Evolutionary conservation across 2,888 invertebrate genomes (phyloP).

Genomic region (Acleris emargana): DNA sequence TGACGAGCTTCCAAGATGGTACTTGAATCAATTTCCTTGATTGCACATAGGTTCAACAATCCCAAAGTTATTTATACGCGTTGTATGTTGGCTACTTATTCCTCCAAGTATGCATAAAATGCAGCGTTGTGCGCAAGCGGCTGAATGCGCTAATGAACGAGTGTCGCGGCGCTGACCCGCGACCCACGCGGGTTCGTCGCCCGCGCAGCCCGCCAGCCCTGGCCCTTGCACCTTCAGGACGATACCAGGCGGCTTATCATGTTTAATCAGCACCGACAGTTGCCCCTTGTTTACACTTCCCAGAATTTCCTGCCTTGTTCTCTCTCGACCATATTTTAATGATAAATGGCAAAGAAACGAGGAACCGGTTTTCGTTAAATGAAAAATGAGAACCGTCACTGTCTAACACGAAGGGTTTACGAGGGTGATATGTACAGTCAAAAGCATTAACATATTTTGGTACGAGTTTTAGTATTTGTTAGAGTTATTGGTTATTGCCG

Average conservation of each 20-base stretch:
- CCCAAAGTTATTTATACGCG: slow-evolving; percentile 18
- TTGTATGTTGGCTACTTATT: slow-evolving; percentile 15
- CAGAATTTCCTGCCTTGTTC: slow-evolving; percentile 38
- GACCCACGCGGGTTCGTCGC: slow-evolving; percentile 80
- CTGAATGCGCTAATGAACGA: slow-evolving; percentile 73
- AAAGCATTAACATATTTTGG: too few species aligned
- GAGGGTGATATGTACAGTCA: too few species aligned
- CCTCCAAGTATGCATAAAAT: slow-evolving; percentile 35
- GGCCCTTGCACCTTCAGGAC: slow-evolving; percentile 53
- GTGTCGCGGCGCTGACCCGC: slow-evolving; percentile 77
- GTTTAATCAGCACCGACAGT: slow-evolving; percentile 55
- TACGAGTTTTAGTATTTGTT: too few species aligned
- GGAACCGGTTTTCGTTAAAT: slow-evolving; percentile 13
- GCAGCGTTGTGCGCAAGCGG: slow-evolving; percentile 57
- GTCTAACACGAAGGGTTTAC: too few species aligned
- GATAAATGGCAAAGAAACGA: slow-evolving; percentile 32
- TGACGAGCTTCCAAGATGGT: too few species aligned
- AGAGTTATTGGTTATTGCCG: too few species aligned
- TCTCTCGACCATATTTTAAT: slow-evolving; percentile 29
- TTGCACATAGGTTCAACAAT: slow-evolving; percentile 13
- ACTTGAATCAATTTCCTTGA: too few species aligned
- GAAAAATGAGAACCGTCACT: not conserved
- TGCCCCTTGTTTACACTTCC: slow-evolving; percentile 58
- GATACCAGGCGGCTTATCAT: slow-evolving; percentile 63
- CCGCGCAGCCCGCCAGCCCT: slow-evolving; percentile 52